Percentiles rank a stretch among this genome's conserved stretches.
Evolutionary conservation across 1,140 invertebrate species (phyloP).

Genomic region (Trichonephila inaurata): DNA sequence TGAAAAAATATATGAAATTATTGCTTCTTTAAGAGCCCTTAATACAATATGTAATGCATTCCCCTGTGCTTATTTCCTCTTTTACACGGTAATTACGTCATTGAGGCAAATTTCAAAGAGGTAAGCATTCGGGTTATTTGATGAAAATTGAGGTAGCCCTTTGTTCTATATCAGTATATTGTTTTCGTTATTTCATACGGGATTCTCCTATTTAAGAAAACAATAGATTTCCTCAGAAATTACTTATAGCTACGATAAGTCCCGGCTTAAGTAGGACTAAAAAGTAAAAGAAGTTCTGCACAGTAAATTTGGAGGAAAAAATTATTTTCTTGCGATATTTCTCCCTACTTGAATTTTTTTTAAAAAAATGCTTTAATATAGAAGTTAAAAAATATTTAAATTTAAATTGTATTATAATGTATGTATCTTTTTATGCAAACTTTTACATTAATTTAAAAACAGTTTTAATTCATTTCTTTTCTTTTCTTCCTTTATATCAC

Average conservation of each 20-base stretch:
- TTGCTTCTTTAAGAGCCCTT: background rate
- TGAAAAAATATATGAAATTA: too few relatives aligned
- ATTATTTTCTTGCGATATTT: too few relatives aligned
- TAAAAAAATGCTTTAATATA: too few relatives aligned
- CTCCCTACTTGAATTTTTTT: too few relatives aligned
- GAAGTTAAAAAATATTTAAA: too few relatives aligned
- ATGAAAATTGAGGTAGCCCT: background rate
- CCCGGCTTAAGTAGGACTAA: background rate
- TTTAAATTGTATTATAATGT: too few relatives aligned
- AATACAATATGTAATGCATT: background rate
- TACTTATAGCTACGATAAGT: background rate
- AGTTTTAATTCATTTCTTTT: too few relatives aligned
- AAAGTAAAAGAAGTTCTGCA: background rate
- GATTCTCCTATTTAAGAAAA: background rate
- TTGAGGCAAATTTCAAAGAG: background rate
- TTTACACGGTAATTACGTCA: background rate
- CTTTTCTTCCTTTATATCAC: too few relatives aligned
- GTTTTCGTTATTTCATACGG: background rate
- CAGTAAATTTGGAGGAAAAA: background rate
- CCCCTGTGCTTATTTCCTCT: background rate
- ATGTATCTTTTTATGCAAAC: too few relatives aligned
- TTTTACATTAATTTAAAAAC: too few relatives aligned
- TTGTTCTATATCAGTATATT: background rate
- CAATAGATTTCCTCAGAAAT: constrained; percentile 3
- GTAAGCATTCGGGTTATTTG: background rate